Evolutionary conservation across 2,797 vertebrate genomes (phyloP), one percentile per base, ranked within the genome.

Genomic region (Sorex maritimensis): DNA sequence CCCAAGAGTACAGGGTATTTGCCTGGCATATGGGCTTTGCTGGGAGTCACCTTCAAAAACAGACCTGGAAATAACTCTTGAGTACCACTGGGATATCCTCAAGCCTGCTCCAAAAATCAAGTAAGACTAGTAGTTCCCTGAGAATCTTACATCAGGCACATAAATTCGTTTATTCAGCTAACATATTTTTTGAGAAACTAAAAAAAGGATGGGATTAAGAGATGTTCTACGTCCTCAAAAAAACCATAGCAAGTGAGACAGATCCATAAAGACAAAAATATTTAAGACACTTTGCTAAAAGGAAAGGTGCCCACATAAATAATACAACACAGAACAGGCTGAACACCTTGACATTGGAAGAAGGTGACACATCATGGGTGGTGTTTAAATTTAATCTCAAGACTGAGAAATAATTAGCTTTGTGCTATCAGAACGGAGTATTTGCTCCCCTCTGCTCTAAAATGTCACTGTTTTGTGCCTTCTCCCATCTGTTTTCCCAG

Each of bases 321-420:
- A 14, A 23, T 69, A 5, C 10, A 24, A 67, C 34, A 38, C 46
- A 86, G 9, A 58, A 14, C 49, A 73, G 30, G 17, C 28, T 82
- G 26, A 77, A 34, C 41, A 34, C 23, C 1, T 72, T 78, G 61
- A 17, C 55, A 24, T 14, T 30, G 61, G 46, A 88, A 46, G 28
- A 68, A 55, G 58, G 19, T 38, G 24, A 26, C 6, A 2, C 26
- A 17, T 6, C 30, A 61, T 24, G 10, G 19, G 21, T 6, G 61
- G 41, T 26, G 28, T 85, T 92, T 55, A 71, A 69, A 52, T 44
- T 73, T 86, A 73, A 23, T 52, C 12, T 14, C 34, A n/a, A 79
- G 82, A 15, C 79, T 41, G 65, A 83, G 11, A 12, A 78, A n/a
- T 41, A 82, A 34, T 68, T 84, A 52, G 23, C 38, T 91, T 95